Evolutionary conservation across 2,113 vertebrate genomes (phyloP).

Genomic region (Lonchura striata): DNA sequence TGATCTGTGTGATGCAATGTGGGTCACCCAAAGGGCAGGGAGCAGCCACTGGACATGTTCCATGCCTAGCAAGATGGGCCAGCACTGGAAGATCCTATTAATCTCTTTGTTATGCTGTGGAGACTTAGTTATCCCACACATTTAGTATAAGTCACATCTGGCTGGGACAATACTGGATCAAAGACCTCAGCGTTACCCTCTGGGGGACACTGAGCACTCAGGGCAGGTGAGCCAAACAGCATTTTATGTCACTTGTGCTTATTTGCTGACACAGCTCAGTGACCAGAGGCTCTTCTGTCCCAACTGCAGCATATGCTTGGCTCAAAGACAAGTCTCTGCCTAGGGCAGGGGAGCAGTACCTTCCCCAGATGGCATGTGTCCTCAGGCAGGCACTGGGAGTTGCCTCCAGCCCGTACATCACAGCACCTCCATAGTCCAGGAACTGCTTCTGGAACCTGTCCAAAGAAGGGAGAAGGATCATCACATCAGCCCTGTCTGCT

Average conservation of each 20-base stretch:
- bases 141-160: not conserved
- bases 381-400: slow-evolving; percentile 78
- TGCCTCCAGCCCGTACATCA: slow-evolving; percentile 88
- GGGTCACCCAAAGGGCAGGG: not conserved
- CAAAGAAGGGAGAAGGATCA: not conserved
- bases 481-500: not conserved
- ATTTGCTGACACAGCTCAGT: not conserved
- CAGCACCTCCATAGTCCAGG: slow-evolving; percentile 85
- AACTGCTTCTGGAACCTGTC: slow-evolving; percentile 83
- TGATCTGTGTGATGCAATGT: not conserved
- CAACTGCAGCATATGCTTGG: not conserved
- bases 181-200: fast-evolving
- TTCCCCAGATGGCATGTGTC: slow-evolving; percentile 86
- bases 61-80: not conserved
- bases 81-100: not conserved
- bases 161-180: not conserved
- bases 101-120: not conserved
- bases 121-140: not conserved
- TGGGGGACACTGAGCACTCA: not conserved
- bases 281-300: not conserved
- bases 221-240: not conserved
- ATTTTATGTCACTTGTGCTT: not conserved
- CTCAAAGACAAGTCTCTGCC: not conserved
- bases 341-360: slow-evolving; percentile 68
- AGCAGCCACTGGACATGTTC: not conserved